These are phyloP conservation scores for Tretioscincus oriximinensis DNA, from an alignment of 2,113 vertebrate genomes.

Conservation along the genomic window DNA sequence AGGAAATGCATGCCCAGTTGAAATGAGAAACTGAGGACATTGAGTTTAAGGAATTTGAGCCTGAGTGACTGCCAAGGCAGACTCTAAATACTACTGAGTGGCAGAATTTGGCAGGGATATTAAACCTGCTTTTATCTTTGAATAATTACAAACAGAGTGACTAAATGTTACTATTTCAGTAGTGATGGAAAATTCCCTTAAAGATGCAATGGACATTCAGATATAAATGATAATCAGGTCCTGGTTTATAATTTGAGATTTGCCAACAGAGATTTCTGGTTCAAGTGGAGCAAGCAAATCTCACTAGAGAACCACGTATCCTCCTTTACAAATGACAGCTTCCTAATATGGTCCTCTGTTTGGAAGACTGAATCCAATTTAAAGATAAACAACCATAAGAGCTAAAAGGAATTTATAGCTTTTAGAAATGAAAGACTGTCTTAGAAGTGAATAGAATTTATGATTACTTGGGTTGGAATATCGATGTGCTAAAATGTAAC, in stretches of 20 bases:
- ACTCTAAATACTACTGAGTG: not conserved
- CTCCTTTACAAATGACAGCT: not conserved
- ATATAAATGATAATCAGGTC: not conserved
- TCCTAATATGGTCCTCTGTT: not conserved
- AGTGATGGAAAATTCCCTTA: not conserved
- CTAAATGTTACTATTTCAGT: not conserved
- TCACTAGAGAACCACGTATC: not conserved
- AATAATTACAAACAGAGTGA: too few relatives aligned
- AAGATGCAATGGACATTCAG: not conserved
- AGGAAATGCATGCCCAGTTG: not conserved
- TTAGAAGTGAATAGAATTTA: too few relatives aligned
- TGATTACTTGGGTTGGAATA: too few relatives aligned
- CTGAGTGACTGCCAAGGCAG: not conserved
- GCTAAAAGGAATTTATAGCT: too few relatives aligned
- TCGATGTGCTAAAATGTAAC: too few relatives aligned
- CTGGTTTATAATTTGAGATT: not conserved
- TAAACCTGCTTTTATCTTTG: not conserved
- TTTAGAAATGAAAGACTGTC: too few relatives aligned
- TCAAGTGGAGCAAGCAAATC: not conserved
- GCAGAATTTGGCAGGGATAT: not conserved
- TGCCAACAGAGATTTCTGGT: not conserved
- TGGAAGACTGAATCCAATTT: not conserved
- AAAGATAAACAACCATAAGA: not conserved
- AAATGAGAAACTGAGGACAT: not conserved
- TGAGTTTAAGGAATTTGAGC: not conserved